These are phyloP conservation scores for Galeruca laticollis DNA, from an alignment of 2,888 invertebrate species.

Conservation along the genomic window DNA sequence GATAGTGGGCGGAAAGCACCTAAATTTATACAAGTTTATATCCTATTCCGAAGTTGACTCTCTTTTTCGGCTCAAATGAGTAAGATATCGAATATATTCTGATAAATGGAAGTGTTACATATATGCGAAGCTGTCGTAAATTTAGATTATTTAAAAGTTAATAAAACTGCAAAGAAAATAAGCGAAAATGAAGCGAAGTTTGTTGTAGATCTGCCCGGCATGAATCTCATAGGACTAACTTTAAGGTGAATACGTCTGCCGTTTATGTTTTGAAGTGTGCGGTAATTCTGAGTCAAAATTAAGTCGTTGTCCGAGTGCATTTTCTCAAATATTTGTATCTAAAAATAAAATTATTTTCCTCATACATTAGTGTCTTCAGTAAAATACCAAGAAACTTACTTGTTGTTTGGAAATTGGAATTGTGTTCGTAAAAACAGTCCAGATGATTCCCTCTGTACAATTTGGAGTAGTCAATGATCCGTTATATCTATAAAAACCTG, in stretches of 20 bases:
- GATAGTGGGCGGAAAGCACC: no score
- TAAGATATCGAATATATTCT: no score
- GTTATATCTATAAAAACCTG: slow-evolving; percentile 70
- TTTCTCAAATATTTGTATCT: slow-evolving; percentile 52
- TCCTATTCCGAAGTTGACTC: no score
- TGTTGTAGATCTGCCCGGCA: background rate
- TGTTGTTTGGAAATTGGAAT: slow-evolving; percentile 67
- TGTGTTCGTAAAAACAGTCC: slow-evolving; percentile 75
- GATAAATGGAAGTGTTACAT: no score
- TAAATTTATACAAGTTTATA: no score
- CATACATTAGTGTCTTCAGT: no score
- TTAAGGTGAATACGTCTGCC: slow-evolving; percentile 57
- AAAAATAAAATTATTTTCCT: background rate
- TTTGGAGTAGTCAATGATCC: slow-evolving; percentile 83
- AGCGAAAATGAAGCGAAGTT: background rate
- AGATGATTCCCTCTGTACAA: slow-evolving; percentile 80
- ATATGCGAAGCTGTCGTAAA: no score
- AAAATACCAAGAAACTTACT: slow-evolving; percentile 38
- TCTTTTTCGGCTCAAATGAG: no score
- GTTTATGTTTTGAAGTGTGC: slow-evolving; percentile 65
- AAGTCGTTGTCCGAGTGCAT: slow-evolving; percentile 49
- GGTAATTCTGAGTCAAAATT: slow-evolving; percentile 67
- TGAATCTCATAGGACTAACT: slow-evolving; percentile 49
- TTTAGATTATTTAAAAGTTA: no score
- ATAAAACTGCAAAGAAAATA: background rate